Percentiles rank a stretch among this genome's conserved stretches.
These are phyloP conservation scores for Dromaius novaehollandiae DNA, from an alignment of 2,113 vertebrate genomes.

Conservation along the genomic window DNA sequence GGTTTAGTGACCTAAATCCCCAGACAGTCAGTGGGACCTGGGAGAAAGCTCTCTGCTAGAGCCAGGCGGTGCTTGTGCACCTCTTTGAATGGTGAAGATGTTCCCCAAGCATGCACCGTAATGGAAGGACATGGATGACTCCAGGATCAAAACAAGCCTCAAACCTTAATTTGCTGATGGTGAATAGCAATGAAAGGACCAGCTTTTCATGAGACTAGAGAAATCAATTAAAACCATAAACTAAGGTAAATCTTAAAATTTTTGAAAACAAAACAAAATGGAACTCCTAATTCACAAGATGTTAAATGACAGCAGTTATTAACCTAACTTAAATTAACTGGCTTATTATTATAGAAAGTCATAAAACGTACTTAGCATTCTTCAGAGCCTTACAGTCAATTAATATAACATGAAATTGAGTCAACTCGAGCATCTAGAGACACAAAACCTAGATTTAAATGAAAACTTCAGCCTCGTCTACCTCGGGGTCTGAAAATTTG, in stretches of 20 bases:
- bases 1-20: background rate
- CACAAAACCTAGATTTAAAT: slow-evolving; percentile 51
- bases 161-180: background rate
- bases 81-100: background rate
- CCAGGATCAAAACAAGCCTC: slow-evolving; percentile 1
- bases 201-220: background rate
- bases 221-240: slow-evolving; percentile 24
- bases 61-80: background rate
- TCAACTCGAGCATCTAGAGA: slow-evolving; percentile 55
- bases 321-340: slow-evolving; percentile 60
- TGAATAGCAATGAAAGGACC: background rate
- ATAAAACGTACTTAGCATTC: slow-evolving; percentile 61
- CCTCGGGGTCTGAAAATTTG: slow-evolving; percentile 44
- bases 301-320: slow-evolving; percentile 49
- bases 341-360: slow-evolving; percentile 57
- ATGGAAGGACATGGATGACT: background rate
- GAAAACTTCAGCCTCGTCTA: slow-evolving; percentile 35
- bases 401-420: slow-evolving; percentile 67
- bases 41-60: background rate
- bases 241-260: slow-evolving; percentile 20
- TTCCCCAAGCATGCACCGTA: background rate
- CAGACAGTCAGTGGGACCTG: background rate
- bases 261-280: slow-evolving; percentile 23
- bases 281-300: slow-evolving; percentile 46
- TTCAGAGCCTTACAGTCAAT: slow-evolving; percentile 53